Conservation (phyloP, 1,140 invertebrate genomes). For the Cherax destructor region DNA sequence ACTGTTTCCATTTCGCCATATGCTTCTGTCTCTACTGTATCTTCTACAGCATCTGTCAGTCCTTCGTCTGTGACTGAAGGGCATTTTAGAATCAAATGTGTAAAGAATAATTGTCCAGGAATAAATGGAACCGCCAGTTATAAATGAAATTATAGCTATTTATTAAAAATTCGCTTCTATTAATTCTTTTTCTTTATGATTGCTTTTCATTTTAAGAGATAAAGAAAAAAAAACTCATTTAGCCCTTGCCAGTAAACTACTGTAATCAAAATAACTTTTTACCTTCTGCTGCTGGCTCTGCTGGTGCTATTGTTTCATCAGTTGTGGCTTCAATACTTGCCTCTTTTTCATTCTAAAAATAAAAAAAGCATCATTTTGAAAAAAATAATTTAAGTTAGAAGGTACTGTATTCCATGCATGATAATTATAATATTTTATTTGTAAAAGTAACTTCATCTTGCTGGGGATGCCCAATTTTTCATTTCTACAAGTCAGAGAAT, state of each 20-base stretch:
- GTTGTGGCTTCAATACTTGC: background rate
- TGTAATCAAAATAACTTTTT: background rate
- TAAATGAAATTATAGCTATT: background rate
- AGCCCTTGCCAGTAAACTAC: background rate
- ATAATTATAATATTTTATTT: too few relatives aligned
- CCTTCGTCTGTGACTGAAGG: background rate
- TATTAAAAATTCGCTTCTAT: background rate
- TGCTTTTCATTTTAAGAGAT: background rate
- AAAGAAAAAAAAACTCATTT: background rate
- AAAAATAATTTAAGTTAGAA: too few relatives aligned
- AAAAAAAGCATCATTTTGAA: too few relatives aligned
- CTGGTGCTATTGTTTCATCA: background rate
- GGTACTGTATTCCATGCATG: too few relatives aligned
- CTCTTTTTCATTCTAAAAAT: background rate
- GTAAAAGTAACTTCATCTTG: too few relatives aligned
- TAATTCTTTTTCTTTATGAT: background rate
- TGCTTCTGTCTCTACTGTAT: background rate
- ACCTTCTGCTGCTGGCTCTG: conserved; percentile 18
- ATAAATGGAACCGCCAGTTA: too few relatives aligned
- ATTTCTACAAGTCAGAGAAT: too few relatives aligned
- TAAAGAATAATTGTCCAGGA: background rate
- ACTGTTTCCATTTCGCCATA: background rate
- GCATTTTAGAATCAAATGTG: background rate
- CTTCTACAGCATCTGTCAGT: conserved; percentile 5
- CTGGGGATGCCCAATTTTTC: too few relatives aligned